A percentile compares a stretch with the other conserved stretches of the same genome.
Evolutionary conservation across 2,888 invertebrate species (phyloP).

Genomic region (Lacanobia oleracea): DNA sequence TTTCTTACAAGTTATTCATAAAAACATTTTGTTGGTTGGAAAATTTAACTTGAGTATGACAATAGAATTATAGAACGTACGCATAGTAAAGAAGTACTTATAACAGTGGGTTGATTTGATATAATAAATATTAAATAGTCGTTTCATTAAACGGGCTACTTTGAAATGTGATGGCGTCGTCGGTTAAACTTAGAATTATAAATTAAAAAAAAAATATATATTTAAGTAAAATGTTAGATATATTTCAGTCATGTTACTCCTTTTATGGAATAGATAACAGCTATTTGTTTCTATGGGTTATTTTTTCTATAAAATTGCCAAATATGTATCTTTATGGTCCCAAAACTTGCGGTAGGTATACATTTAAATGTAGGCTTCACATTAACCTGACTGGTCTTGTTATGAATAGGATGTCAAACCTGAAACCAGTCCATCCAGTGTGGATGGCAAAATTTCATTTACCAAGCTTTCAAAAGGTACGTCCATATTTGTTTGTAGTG

Average conservation of each 20-base stretch:
- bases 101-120: no score
- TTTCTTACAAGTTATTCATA: constrained; percentile 24
- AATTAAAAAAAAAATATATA: no score
- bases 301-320: neutral
- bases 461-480: constrained; percentile 1
- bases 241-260: no score
- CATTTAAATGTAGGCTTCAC: neutral
- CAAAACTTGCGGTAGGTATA: neutral
- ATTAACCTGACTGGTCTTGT: neutral
- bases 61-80: neutral
- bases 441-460: neutral
- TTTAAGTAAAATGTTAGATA: no score
- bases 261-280: no score
- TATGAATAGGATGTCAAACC: neutral
- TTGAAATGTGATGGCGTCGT: no score
- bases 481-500: neutral
- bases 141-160: neutral
- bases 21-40: neutral
- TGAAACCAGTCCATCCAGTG: neutral
- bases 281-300: neutral
- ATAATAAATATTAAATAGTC: no score
- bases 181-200: no score
- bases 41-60: neutral
- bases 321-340: neutral
- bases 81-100: neutral